Evolutionary conservation across 23 tunicate genomes (phyloP), one percentile per base, ranked within the genome.

Genomic region (Ascidia mentula): DNA sequence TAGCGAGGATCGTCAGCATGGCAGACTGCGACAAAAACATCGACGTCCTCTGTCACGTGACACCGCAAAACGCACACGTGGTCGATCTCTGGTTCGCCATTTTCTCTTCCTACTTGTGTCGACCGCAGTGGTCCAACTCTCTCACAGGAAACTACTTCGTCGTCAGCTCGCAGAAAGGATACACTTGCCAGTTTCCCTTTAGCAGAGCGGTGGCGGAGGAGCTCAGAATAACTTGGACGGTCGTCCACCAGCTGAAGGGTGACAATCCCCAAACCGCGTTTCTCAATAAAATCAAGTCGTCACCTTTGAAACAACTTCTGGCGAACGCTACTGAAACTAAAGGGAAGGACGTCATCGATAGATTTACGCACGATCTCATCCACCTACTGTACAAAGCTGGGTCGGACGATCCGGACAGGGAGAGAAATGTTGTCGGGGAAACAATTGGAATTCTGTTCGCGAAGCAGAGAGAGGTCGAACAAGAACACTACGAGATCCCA

Each of bases 11-110:
- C 46, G 59, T 80, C 45, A 79, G 85, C 31, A 31, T 45, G 22
- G 71, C 61, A 32, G 84, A 86, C 60, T 31, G 75, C 26, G 79
- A 80, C 78, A 72, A 79, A 30, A 86, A 86, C 72, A 38, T 86
- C 0, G 60, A 80, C 40, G 20, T 86, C 36, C 39, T 86, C 1
- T 28, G 1, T 9, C 22, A 53, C 31, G 34, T 32, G 31, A 79
- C 38, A 24, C n/a, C 40, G 46, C 65, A 22, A 53, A 53, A 26
- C 13, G 24, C 2, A 28, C 46, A 39, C 13, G 65, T 53, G 22
- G 65, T 53, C 7, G 65, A 53, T 9, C 24, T 53, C 28, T 53
- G 65, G 65, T 53, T 53, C 13, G 24, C 22, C 12, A 20, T 53
- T 28, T 53, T 53, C 65, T 20, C 28, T 9, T 53, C 65, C 12